These are phyloP conservation scores for Apostichopus parvimensis DNA, from an alignment of 35 echinoderm and acorn worm species.

Conservation along the genomic window DNA sequence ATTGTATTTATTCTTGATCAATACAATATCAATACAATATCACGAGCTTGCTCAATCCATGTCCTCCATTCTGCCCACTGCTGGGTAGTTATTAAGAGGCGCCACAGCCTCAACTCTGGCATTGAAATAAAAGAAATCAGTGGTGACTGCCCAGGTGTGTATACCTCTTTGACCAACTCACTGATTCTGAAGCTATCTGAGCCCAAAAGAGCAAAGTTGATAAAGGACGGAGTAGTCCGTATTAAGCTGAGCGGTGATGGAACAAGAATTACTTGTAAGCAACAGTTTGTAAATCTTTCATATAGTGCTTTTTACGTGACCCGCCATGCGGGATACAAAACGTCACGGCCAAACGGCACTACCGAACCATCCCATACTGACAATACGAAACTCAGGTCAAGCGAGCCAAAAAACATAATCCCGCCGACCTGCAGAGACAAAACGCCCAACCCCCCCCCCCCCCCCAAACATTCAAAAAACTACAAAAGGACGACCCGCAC, in stretches of 20 bases:
- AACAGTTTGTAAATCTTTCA: constrained; percentile 63
- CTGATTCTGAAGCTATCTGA: constrained; percentile 42
- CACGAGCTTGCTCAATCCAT: constrained; percentile 54
- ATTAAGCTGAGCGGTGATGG: constrained; percentile 81
- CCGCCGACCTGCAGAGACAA: too few relatives aligned
- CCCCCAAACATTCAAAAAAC: too few relatives aligned
- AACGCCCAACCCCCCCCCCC: too few relatives aligned
- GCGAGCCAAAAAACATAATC: too few relatives aligned
- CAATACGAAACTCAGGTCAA: too few relatives aligned
- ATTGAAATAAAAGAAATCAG: constrained; percentile 46
- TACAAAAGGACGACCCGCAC: too few relatives aligned
- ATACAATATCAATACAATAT: constrained; percentile 55
- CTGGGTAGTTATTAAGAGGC: constrained; percentile 48
- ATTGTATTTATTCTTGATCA: constrained; percentile 57
- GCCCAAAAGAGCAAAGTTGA: constrained; percentile 25
- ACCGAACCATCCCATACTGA: too few relatives aligned
- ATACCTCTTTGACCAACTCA: constrained; percentile 50
- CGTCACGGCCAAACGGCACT: too few relatives aligned
- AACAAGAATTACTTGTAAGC: constrained; percentile 54
- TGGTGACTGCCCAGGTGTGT: constrained; percentile 46
- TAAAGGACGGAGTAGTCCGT: constrained; percentile 44
- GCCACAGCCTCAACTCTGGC: constrained; percentile 33
- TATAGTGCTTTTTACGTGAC: too few relatives aligned
- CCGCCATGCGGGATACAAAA: too few relatives aligned
- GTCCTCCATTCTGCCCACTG: constrained; percentile 19